Base-by-base conservation (phyloP, 1,140 invertebrate genomes). In the Coenobita brevimanus region DNA sequence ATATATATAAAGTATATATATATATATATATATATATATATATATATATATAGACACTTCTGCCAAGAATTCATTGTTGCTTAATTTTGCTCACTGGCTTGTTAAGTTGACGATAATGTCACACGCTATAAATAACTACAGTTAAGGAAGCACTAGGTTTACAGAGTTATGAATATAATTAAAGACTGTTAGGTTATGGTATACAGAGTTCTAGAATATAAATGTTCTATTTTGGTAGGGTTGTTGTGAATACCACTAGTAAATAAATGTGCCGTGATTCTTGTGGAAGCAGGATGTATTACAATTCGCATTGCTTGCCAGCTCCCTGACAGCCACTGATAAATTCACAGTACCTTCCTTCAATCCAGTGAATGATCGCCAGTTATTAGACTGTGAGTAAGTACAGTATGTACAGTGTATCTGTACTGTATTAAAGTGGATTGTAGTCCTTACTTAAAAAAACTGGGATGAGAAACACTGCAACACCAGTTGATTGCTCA, bases 151-250 rank as follows among this genome's bases (percentile, higher is more conserved):
- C 21, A 50, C 46, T 50, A 33, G 67, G 33, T 33, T 33, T 41
- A 73, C 43, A 80, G 64, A 38, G 41, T 50, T 69, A 71, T 57
- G 78, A 76, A 71, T 43, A 60, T 46, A 87, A 46, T 80, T 71
- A 60, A 76, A 81, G 24, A 73, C 27, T 80, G 76, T 87, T 87
- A 87, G 85, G 36, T 87, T 80, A 71, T 87, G 85, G 80, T 76
- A 78, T 87, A 87, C 78, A 87, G 69, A 87, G 73, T 81, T 57
- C 79, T 80, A 76, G 79, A 57, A 73, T 80, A 80, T 87, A 87
- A 81, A 87, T 87, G 85, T 87, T 87, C 85, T 87, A 87, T 87
- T 87, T 87, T 87, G 85, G 85, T 87, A 87, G 85, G 57, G 85
- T 87, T 87, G 76, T 71, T 87, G 85, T 87, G 85, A 87, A 87